Conservation (phyloP, 1,140 invertebrate genomes). For the Pseudomyrmex concolor region DNA sequence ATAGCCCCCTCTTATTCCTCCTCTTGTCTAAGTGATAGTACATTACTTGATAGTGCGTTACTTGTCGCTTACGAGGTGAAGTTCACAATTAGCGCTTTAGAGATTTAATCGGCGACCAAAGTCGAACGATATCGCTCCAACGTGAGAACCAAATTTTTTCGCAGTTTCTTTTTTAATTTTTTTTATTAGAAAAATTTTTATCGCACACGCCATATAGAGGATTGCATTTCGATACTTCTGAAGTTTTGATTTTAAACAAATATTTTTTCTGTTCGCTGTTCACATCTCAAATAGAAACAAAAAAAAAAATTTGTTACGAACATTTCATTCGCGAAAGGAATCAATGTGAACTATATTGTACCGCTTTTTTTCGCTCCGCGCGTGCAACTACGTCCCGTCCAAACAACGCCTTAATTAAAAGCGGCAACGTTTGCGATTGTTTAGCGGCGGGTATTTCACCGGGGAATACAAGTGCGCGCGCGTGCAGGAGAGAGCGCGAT, state of each 20-base stretch:
- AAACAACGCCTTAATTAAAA: conserved; percentile 70
- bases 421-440: conserved; percentile 55
- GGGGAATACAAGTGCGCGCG: not conserved
- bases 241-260: not conserved
- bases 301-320: not conserved
- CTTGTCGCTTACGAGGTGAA: not conserved
- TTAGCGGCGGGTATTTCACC: conserved; percentile 1
- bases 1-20: no score
- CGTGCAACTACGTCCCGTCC: conserved; percentile 46
- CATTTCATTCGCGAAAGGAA: not conserved
- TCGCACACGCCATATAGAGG: no score
- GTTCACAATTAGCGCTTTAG: conserved; percentile 2
- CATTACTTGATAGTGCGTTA: conserved; percentile 13
- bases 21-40: not conserved
- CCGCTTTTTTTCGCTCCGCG: conserved; percentile 41
- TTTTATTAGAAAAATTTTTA: no score
- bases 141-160: not conserved
- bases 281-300: not conserved
- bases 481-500: conserved; percentile 17
- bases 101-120: conserved; percentile 1
- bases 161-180: not conserved
- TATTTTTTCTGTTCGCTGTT: not conserved
- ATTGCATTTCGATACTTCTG: no score
- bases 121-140: not conserved
- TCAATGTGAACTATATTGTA: conserved; percentile 23